phyloP scores from a whole-genome alignment of 2,888 invertebrate genomes.

The Chloroclystis v-ata region DNA sequence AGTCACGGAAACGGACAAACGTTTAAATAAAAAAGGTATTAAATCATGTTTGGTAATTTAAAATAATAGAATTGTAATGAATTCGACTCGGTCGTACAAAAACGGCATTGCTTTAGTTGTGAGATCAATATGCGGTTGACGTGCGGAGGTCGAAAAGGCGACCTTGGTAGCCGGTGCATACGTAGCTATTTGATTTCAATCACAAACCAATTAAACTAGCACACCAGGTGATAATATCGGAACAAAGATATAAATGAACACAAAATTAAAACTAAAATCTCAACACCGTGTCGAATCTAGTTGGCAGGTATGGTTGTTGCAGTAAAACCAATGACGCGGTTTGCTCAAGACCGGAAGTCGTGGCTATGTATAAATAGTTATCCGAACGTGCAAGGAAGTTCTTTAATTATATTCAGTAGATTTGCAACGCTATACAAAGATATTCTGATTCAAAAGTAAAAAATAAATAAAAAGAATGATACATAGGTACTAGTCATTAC shows the following conservation, averaged over 20 bases:
- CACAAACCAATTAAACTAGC: conserved; percentile 41
- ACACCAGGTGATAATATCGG: conserved; percentile 10
- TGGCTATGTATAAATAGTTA: conserved; percentile 2
- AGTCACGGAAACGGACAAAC: not conserved
- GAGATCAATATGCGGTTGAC: conserved; percentile 41
- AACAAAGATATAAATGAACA: not conserved
- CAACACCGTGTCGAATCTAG: not conserved
- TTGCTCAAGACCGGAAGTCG: conserved; percentile 3
- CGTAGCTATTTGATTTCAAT: conserved; percentile 41
- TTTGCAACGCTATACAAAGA: not conserved
- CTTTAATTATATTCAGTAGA: not conserved
- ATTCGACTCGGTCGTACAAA: conserved; percentile 24
- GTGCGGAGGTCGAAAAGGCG: conserved; percentile 54
- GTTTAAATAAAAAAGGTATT: not conserved
- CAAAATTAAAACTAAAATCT: not conserved
- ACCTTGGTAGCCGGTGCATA: conserved; percentile 41
- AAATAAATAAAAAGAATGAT: not conserved
- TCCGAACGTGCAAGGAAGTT: conserved; percentile 2
- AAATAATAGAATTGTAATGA: conserved; percentile 13
- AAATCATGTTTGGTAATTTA: not conserved
- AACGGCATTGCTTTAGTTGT: conserved; percentile 43
- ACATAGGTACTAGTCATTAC: not conserved
- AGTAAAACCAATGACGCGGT: not conserved
- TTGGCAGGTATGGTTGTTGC: not conserved
- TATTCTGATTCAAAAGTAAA: not conserved